Evolutionary conservation across 2,888 invertebrate species (phyloP).

Genomic region (Anarsia innoxiella): DNA sequence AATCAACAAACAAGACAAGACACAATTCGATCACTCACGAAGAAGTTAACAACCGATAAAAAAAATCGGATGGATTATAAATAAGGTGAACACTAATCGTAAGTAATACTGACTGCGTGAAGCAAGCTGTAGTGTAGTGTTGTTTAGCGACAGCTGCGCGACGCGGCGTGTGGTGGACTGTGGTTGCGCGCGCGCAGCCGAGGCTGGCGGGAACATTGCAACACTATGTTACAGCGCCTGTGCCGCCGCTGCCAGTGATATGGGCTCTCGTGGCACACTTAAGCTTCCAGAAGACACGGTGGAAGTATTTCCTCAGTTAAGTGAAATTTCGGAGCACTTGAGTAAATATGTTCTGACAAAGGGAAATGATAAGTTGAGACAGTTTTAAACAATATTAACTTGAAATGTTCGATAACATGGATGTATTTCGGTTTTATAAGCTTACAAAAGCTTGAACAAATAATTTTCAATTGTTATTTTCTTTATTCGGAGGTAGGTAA

Average conservation of each 20-base stretch:
- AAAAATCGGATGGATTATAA: not conserved
- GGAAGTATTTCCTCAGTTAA: conserved; percentile 2
- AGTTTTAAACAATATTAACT: too few relatives aligned
- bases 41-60: not conserved
- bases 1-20: too few relatives aligned
- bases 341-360: too few relatives aligned
- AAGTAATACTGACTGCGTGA: conserved; percentile 6
- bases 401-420: too few relatives aligned
- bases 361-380: too few relatives aligned
- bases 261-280: conserved; percentile 7
- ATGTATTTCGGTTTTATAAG: too few relatives aligned
- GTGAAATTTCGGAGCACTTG: too few relatives aligned
- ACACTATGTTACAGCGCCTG: conserved; percentile 2
- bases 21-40: too few relatives aligned
- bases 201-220: conserved; percentile 23
- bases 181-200: conserved; percentile 32
- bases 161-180: conserved; percentile 61
- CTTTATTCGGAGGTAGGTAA: too few relatives aligned
- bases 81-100: too few relatives aligned
- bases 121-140: not conserved
- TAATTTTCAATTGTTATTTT: too few relatives aligned
- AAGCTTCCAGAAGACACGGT: conserved; percentile 4
- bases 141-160: conserved; percentile 39
- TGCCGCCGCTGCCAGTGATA: not conserved
- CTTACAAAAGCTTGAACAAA: too few relatives aligned